A percentile compares a stretch with the other conserved stretches of the same genome.
Evolutionary conservation across 1,140 invertebrate species (phyloP).

Genomic region (Oryzaephilus surinamensis): DNA sequence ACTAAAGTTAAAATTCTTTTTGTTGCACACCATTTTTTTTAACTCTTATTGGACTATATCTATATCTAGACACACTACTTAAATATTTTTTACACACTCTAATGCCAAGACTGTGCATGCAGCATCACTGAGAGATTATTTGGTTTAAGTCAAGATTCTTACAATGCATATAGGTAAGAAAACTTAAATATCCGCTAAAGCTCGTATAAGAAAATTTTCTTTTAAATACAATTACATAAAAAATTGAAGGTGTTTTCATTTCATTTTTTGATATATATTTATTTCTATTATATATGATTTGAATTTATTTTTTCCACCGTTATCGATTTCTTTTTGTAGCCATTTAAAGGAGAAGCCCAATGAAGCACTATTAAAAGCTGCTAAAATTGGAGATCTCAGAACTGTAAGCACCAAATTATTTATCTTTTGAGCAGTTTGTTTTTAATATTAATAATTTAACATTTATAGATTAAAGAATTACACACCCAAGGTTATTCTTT

Average conservation of each 20-base stretch:
- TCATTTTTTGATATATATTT: no score
- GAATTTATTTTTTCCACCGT: background rate
- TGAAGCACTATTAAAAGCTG: constrained; percentile 70
- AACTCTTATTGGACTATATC: no score
- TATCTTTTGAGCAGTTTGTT: background rate
- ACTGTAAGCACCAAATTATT: constrained; percentile 39
- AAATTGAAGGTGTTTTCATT: no score
- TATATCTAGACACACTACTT: no score
- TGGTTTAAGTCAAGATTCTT: constrained; percentile 60
- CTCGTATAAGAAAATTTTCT: no score
- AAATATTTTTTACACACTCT: no score
- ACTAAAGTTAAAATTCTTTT: no score
- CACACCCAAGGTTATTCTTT: constrained; percentile 75
- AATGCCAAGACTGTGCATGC: constrained; percentile 48
- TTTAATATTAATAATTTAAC: background rate
- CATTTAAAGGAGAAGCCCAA: constrained; percentile 65
- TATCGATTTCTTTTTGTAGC: constrained; percentile 34
- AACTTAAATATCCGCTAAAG: no score
- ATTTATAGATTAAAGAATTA: constrained; percentile 60
- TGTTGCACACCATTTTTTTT: no score
- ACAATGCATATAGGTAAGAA: constrained; percentile 55
- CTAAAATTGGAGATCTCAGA: constrained; percentile 62
- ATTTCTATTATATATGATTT: background rate
- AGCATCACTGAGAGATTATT: constrained; percentile 64
- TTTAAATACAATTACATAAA: no score